Base-by-base conservation (phyloP, 2,888 invertebrate genomes). In the Tinea pellionella region DNA sequence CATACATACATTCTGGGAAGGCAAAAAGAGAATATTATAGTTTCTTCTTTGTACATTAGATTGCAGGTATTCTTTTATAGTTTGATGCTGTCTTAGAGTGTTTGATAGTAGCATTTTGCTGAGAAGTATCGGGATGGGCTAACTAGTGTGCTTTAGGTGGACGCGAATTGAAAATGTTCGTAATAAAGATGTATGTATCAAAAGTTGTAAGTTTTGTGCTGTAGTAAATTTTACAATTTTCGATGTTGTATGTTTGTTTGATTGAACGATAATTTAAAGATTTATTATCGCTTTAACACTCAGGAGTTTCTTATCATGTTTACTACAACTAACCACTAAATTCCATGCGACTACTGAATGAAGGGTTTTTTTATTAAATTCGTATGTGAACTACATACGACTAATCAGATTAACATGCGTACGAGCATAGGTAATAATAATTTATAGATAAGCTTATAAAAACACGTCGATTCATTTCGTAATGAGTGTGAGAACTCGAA, bases 221-320 rank as follows among this genome's bases (percentile, higher is more conserved):
- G 24, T 47, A 55, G 24, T 12, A 24, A 55, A 19, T 19, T 55
- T 3, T 55, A 55, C 2, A 9, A 2, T 37, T 37, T 24, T 71
- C 68, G 69, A 7, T 68, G 68, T 72, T 73, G 19, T 18, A 18
- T 55, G 24, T 55, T 55, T 55, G 55, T 55, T 55, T 24, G 18
- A 55, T 19, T 12, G 24, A 55, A 55, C 29, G 55, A 55, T 55
- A 55, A 55, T 16, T 55, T 18, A 12, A 55, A 19, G 55, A 55
- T 55, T 55, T 55, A 55, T 55, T 55, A 55, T 55, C 55, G 19
- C 55, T 74, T 74, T 71, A 69, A 73, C 71, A 73, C 69, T 68
- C 69, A 66, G 70, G 69, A 68, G 69, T 71, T 66, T 67, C 72
- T 78, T 80, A 80, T 80, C 79, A 68, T 71, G 69, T 72, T 73